Evolutionary conservation across 1,140 invertebrate genomes (phyloP), one percentile per base, ranked within the genome.

Genomic region (Artemia franciscana): DNA sequence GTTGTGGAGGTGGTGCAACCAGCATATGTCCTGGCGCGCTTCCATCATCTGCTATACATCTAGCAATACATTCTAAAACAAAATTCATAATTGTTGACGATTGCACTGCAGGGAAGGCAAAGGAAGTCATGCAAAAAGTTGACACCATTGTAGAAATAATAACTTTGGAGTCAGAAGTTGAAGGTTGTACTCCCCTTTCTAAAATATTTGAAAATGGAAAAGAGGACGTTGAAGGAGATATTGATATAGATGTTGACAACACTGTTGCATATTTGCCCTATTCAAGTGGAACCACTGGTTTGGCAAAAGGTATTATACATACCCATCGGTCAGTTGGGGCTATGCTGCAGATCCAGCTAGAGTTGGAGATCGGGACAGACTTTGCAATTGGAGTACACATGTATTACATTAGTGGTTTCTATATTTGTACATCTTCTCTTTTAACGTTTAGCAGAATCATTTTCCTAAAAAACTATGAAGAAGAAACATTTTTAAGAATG

Each of bases 261-360:
- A 39, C 59, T 21, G 7, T 25, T 4, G 60, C 26, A 21, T 63
- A 62, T 21, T n/a, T 66, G 9, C 62, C 66, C 5, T 65, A 66
- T 56, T 64, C 66, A n/a, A 65, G 64, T 28, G 66, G 66, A 12
- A 66, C 66, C 0, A 66, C 64, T 7, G 66, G 60, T 56, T 64
- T 60, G 58, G 67, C 25, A 61, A 67, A 68, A 66, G 58, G 67
- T 63, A 59, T 69, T 62, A 66, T 70, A 69, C 67, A 74, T 72
- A 64, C 63, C 4, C 60, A 58, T 24, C 2, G 56, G 2, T 57
- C 59, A 5, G 15, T 64, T 56, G 24, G 27, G 9, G 62, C 56
- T 9, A 62, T 62, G 26, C 5, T 28, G 18, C 57, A 63, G n/a
- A n/a, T n/a, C n/a, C 24, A 24, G 18, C 5, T 26, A 5, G 18